phyloP scores from a whole-genome alignment of 2,113 vertebrate genomes.

The Spilogale gracilis region DNA sequence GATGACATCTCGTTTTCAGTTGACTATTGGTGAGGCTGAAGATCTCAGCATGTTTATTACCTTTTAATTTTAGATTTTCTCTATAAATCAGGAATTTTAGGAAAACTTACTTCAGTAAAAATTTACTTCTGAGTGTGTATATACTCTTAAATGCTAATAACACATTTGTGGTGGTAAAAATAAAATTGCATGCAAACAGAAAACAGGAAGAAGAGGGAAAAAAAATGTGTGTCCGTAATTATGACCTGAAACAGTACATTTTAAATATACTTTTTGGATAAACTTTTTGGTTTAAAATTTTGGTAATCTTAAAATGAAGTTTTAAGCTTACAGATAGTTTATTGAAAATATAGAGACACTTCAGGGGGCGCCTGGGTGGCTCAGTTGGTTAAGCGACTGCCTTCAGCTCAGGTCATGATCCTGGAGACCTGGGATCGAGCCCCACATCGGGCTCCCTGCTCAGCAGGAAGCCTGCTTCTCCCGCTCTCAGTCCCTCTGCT shows the following conservation, averaged over 20 bases:
- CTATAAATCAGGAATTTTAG: background rate
- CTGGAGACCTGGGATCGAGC: too few species aligned
- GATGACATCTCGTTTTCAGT: background rate
- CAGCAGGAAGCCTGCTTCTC: too few species aligned
- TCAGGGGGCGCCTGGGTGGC: too few species aligned
- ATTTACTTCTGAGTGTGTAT: background rate
- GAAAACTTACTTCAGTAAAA: background rate
- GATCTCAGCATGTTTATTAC: background rate
- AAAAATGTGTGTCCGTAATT: background rate
- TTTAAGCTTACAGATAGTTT: background rate
- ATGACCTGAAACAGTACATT: background rate
- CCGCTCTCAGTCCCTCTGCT: too few species aligned
- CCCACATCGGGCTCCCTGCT: too few species aligned
- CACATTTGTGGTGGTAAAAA: background rate
- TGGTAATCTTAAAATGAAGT: background rate
- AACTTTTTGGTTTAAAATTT: background rate
- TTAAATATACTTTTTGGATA: background rate
- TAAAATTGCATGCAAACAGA: background rate
- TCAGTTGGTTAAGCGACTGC: too few species aligned
- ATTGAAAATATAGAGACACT: background rate
- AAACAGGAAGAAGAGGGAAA: background rate
- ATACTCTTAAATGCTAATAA: background rate
- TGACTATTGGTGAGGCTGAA: background rate
- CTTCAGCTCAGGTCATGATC: too few species aligned
- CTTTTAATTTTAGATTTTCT: background rate